Conservation (phyloP, 2,113 vertebrate genomes). For the Coturnix japonica region DNA sequence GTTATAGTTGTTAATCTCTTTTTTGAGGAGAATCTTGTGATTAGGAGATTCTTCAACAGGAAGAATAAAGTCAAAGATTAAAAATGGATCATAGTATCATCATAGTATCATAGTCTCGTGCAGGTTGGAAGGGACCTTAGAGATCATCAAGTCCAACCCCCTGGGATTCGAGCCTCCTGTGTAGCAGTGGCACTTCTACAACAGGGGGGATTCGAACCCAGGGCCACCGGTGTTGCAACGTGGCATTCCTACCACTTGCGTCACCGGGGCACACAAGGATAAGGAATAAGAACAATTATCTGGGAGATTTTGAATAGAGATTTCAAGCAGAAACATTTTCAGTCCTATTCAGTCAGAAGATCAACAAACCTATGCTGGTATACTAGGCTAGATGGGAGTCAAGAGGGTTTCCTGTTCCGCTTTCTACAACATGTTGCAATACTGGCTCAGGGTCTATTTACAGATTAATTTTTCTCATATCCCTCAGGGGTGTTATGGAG, state of each 20-base stretch:
- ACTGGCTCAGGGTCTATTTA: background rate
- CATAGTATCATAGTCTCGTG: too few relatives aligned
- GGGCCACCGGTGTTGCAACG: too few relatives aligned
- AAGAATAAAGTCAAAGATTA: background rate
- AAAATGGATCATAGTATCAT: too few relatives aligned
- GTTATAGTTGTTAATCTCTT: background rate
- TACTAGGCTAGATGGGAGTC: fast-evolving
- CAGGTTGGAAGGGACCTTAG: too few relatives aligned
- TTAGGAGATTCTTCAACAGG: background rate
- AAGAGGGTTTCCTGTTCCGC: background rate
- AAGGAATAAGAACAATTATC: background rate
- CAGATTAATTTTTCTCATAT: background rate
- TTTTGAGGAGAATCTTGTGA: background rate
- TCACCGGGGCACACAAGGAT: too few relatives aligned
- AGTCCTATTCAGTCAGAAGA: background rate
- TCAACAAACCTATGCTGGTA: background rate
- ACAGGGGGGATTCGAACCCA: too few relatives aligned
- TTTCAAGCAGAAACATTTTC: background rate
- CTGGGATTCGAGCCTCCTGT: too few relatives aligned
- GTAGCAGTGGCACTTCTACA: too few relatives aligned
- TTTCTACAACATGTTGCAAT: background rate
- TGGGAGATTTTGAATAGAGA: background rate
- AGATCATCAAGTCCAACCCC: too few relatives aligned
- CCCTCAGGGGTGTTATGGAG: background rate
- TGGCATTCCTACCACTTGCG: too few relatives aligned